Base-by-base conservation (phyloP, 1,140 invertebrate genomes). In the Xylocopa sonorina region DNA sequence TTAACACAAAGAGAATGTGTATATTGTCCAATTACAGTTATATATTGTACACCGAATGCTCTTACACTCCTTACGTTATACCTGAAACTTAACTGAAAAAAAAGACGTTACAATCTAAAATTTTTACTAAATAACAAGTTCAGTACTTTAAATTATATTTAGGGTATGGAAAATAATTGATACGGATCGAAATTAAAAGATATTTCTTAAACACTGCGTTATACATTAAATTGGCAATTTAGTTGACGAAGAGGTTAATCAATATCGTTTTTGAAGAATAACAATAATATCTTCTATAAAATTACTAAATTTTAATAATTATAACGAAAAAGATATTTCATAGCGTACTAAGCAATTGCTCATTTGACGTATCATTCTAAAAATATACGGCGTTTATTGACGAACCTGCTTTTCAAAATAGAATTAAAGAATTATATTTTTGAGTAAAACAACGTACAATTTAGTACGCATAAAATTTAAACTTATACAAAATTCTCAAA, bases 371-470 rank as follows among this genome's bases (percentile, higher is more conserved):
- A 51, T 46, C 18, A 66, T 64, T 66, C 18, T 53, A 66, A 38
- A 43, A 29, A 43, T 75, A 51, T 50, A 53, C 16, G 1, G n/a
- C 18, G 18, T 5, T 9, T 75, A 43, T 46, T 14, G 38, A 76
- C 63, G 34, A 76, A 76, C 73, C 63, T 67, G 63, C 18, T 51
- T 18, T 16, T 24, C n/a, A 16, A 18, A 41, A 43, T 50, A 43
- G 9, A 51, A 53, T 46, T 12, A 21, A 34, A 55, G n/a, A 53
- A 53, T 43, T 21, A 10, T 4, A n/a, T 29, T 43, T 32, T 46
- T 16, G 14, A 38, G 18, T 55, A 55, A 34, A 66, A 72, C 18
- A n/a, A 51, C 9, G 32, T 18, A 10, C 41, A 7, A 5, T 75
- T 16, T 46, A 4, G 29, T 53, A 69, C 41, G 21, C 14, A n/a